Conservation (phyloP, 2,797 vertebrate species). For the Hephaestus fuliginosus region DNA sequence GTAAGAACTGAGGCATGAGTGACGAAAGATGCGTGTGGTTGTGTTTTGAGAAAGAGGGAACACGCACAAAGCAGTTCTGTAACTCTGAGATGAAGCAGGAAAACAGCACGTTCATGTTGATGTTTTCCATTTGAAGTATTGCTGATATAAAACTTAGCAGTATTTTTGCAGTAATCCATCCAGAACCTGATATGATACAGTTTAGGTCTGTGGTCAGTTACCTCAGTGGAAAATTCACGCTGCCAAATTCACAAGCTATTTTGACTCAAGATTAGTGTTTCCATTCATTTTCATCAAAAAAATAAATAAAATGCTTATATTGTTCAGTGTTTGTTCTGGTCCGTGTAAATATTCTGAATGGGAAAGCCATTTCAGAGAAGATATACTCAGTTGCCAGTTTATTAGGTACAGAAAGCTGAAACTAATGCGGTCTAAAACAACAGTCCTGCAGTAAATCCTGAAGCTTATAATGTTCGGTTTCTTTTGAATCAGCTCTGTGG, state of each 20-base stretch:
- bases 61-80: background rate
- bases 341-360: background rate
- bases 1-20: constrained; percentile 36
- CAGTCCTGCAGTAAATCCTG: background rate
- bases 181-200: background rate
- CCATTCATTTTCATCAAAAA: background rate
- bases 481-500: background rate
- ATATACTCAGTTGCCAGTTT: background rate
- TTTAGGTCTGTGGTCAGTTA: constrained; percentile 22
- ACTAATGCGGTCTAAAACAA: background rate
- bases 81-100: constrained; percentile 35
- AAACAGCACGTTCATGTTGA: constrained; percentile 15
- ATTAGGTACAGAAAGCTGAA: background rate
- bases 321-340: background rate
- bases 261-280: background rate
- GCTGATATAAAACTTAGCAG: constrained; percentile 13
- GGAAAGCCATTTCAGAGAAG: background rate
- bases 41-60: constrained; percentile 21
- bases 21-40: constrained; percentile 49
- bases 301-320: background rate
- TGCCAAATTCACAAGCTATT: background rate
- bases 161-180: constrained; percentile 3
- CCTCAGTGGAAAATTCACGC: constrained; percentile 8
- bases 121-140: constrained; percentile 15
- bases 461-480: background rate